Evolutionary conservation across 2,113 vertebrate genomes (phyloP), one percentile per base, ranked within the genome.

Genomic region (Tupaia tana): DNA sequence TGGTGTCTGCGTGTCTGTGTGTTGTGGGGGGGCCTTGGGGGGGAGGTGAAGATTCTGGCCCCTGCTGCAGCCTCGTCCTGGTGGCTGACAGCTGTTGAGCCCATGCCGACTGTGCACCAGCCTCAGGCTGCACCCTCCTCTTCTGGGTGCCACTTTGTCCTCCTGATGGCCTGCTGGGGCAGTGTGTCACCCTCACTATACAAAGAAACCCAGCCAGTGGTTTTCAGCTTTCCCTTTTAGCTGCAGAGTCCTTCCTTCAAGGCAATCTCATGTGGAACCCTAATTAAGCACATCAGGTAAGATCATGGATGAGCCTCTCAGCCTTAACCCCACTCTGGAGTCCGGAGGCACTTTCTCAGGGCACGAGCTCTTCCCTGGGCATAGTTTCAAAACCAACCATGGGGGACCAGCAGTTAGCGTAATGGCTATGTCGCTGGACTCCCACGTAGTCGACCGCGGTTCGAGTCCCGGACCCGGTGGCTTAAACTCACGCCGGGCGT

Each of bases 81-180:
- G 3, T 3, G 19, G 22, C 67, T 69, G 14, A 11, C 1, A 0
- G 24, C 22, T 5, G 9, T 1, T 4, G 58, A 74, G 34, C 69
- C 31, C 0, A 0, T 0, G 0, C 4, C n/a, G 18, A 11, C 67
- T 12, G 7, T 2, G 9, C 20, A 9, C 54, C 70, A 78, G 67
- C 29, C 87, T 54, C 29, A n/a, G n/a, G 25, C 31, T 31, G 10
- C 1, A 4, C 24, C 25, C 63, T 27, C 11, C 12, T 4, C 69
- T n/a, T 61, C 81, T 86, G 24, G 3, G 10, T 15, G 11, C 22
- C 22, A 12, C 3, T 27, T 10, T 2, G 64, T 13, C 81, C 75
- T 83, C n/a, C 18, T 2, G 15, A 7, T 31, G 54, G 34, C 18
- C 63, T 54, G 0, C 9, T 2, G 11, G 43, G 11, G 11, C 1